phyloP scores from a whole-genome alignment of 2,797 vertebrate genomes.

The Gymnothorax javanicus region DNA sequence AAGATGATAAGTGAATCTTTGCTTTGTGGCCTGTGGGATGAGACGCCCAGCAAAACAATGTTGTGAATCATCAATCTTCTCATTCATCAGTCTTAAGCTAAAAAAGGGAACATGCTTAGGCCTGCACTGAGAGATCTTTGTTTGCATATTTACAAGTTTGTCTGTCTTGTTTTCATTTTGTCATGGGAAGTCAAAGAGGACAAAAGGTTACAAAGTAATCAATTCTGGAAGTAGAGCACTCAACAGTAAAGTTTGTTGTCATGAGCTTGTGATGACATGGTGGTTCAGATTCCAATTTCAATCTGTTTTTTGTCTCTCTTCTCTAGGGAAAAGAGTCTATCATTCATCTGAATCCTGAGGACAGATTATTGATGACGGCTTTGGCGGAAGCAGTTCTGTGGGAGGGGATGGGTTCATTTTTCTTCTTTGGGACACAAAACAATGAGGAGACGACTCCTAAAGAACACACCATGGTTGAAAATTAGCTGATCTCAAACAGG shows the following conservation, averaged over 20 bases:
- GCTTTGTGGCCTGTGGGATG: constrained; percentile 68
- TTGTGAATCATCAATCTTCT: constrained; percentile 79
- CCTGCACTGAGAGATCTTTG: constrained; percentile 57
- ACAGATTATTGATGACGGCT: neutral
- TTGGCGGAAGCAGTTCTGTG: neutral
- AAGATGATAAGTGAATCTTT: constrained; percentile 75
- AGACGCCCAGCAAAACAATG: constrained; percentile 73
- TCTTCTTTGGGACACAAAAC: neutral
- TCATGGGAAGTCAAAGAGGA: constrained; percentile 32
- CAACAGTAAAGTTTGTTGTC: constrained; percentile 1
- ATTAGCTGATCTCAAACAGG: constrained; percentile 12
- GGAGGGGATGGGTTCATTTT: neutral
- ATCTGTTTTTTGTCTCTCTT: neutral
- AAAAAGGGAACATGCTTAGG: constrained; percentile 73
- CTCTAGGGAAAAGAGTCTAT: constrained; percentile 6
- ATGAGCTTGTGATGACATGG: constrained; percentile 1
- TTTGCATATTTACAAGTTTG: constrained; percentile 54
- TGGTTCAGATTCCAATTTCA: neutral
- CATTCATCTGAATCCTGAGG: neutral
- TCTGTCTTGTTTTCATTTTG: constrained; percentile 39
- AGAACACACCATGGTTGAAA: constrained; percentile 14
- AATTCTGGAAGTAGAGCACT: neutral
- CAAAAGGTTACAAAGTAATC: constrained; percentile 34
- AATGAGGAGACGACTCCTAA: neutral
- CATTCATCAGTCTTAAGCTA: constrained; percentile 73